Conservation (phyloP, 2,113 vertebrate species). For the Anthoscopus minutus region DNA sequence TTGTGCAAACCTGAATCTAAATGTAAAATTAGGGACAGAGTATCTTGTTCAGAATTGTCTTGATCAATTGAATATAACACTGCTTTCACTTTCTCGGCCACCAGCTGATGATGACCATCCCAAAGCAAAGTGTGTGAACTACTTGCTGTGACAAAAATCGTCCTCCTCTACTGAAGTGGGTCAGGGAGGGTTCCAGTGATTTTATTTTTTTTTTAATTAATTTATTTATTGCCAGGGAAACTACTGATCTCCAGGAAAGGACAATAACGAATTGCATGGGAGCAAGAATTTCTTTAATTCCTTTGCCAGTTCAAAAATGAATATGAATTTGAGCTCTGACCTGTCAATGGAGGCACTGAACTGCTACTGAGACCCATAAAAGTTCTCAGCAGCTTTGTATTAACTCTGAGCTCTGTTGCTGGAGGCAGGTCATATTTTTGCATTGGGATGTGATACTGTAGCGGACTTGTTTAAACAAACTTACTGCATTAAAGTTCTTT, state of each 20-base stretch:
- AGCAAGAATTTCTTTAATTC: background rate
- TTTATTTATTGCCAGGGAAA: background rate
- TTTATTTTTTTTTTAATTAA: background rate
- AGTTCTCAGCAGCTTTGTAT: background rate
- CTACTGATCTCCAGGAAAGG: background rate
- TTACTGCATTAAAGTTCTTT: background rate
- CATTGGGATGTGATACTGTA: background rate
- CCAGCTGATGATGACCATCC: background rate
- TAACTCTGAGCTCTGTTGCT: background rate
- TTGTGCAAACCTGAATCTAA: background rate
- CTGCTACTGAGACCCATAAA: background rate
- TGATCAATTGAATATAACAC: background rate
- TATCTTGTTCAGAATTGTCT: background rate
- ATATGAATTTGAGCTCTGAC: background rate
- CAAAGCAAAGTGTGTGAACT: background rate
- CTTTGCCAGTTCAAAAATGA: background rate
- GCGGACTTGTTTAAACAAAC: background rate
- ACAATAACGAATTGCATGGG: background rate
- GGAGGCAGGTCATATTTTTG: background rate
- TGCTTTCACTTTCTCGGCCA: background rate
- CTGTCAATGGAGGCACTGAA: background rate
- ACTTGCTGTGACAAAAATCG: background rate
- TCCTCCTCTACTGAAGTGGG: background rate
- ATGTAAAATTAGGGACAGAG: background rate
- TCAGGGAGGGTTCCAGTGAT: background rate